Evolutionary conservation across 2,797 vertebrate genomes (phyloP).

Genomic region (Nyctalus aviator): DNA sequence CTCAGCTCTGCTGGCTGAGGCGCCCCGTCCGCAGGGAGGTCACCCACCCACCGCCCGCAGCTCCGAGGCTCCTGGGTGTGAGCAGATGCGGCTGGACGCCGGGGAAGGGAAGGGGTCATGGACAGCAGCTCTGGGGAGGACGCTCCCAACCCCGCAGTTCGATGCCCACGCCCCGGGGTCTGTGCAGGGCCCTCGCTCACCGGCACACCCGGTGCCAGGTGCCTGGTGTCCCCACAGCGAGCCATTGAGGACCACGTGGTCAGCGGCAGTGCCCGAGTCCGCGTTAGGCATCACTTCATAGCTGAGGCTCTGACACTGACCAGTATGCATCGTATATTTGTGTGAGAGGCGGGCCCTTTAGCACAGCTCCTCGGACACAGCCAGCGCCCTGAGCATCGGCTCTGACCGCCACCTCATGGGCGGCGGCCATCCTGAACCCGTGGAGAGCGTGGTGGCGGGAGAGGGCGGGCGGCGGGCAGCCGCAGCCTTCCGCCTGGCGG

Average conservation of each 20-base stretch:
- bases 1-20: background rate
- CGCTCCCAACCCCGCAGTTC: background rate
- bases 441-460: background rate
- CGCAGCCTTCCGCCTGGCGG: background rate
- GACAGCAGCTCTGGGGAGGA: background rate
- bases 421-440: background rate
- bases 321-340: background rate
- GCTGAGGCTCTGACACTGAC: too few species aligned
- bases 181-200: background rate
- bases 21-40: background rate
- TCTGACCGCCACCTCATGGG: too few species aligned
- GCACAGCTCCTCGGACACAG: background rate
- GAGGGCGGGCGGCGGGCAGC: background rate
- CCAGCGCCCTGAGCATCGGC: background rate
- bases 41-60: background rate
- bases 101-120: background rate
- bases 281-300: background rate
- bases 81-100: background rate
- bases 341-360: background rate
- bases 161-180: rapidly evolving
- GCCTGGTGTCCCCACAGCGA: background rate
- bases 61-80: background rate
- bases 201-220: background rate
- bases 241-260: background rate
- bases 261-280: background rate